Conservation (phyloP, 2,888 invertebrate genomes). For the Lasius fuliginosus region DNA sequence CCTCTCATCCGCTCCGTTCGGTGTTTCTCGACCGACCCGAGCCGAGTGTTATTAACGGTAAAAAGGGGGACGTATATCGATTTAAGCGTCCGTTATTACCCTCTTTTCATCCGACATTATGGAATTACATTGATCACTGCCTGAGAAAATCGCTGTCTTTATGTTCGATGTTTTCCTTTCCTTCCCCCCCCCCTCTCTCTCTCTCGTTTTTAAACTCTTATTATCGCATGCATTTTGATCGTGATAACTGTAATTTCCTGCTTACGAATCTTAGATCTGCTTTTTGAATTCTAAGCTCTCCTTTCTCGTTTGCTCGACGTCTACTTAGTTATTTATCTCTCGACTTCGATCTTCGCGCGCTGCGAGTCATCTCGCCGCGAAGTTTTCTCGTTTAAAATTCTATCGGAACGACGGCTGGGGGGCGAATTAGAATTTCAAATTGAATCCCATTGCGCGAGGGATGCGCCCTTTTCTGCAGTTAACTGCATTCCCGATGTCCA, state of each 20-base stretch:
- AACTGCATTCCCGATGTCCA: slow-evolving; percentile 40
- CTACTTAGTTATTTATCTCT: slow-evolving; percentile 49
- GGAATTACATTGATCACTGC: slow-evolving; percentile 12
- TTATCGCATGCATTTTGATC: slow-evolving; percentile 1
- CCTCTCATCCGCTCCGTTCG: slow-evolving; percentile 2
- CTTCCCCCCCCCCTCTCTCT: neutral
- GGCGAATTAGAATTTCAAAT: slow-evolving; percentile 52
- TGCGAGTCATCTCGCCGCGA: slow-evolving; percentile 40
- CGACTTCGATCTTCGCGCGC: slow-evolving; percentile 32
- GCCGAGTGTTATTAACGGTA: slow-evolving; percentile 16
- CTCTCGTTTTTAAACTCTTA: neutral
- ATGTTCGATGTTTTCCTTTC: neutral
- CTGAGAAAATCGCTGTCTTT: neutral
- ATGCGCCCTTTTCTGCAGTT: slow-evolving; percentile 52
- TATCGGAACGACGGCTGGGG: slow-evolving; percentile 23
- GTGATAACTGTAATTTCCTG: slow-evolving; percentile 27
- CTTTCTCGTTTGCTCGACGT: neutral
- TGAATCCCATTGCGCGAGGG: slow-evolving; percentile 46
- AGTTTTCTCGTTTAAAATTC: slow-evolving; percentile 54
- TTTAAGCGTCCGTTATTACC: slow-evolving; percentile 36
- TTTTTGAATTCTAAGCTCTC: slow-evolving; percentile 29
- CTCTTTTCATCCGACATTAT: slow-evolving; percentile 22
- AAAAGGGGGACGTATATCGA: slow-evolving; percentile 24
- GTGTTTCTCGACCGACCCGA: neutral
- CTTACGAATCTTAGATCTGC: slow-evolving; percentile 25